A percentile compares a stretch with the other conserved stretches of the same genome.
Conservation (phyloP, 2,888 invertebrate genomes). For the Heteromyza rotundicornis region DNA sequence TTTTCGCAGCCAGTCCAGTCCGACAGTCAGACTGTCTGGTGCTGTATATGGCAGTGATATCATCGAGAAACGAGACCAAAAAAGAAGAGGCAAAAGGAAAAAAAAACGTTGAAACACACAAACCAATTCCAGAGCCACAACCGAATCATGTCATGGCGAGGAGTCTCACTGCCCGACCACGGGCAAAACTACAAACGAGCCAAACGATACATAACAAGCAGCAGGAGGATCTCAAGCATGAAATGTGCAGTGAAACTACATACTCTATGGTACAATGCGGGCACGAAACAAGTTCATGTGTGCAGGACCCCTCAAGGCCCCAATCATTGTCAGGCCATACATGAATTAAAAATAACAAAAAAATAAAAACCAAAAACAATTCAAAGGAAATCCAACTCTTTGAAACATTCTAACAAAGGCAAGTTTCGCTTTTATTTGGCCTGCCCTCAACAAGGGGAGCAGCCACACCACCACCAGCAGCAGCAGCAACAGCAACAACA, state of each 20-base stretch:
- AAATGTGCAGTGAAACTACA: not conserved
- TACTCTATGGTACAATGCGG: too few species aligned
- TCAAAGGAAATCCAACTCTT: conserved; percentile 19
- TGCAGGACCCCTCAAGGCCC: conserved; percentile 53
- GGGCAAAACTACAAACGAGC: too few species aligned
- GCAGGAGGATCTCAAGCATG: not conserved
- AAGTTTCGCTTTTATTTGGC: conserved; percentile 54
- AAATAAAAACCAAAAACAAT: conserved; percentile 9
- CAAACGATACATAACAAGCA: too few species aligned
- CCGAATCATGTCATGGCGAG: too few species aligned
- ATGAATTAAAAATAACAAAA: conserved; percentile 29
- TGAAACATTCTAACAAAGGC: conserved; percentile 35
- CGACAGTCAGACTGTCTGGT: conserved; percentile 33
- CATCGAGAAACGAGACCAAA: not conserved
- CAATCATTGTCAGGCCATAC: too few species aligned
- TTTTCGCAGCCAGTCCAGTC: too few species aligned
- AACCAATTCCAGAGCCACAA: too few species aligned
- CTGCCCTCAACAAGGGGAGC: too few species aligned
- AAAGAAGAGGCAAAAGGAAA: not conserved
- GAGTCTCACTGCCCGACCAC: not conserved
- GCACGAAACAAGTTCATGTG: not conserved
- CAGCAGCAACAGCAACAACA: conserved; percentile 9
- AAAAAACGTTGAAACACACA: not conserved
- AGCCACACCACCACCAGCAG: conserved; percentile 46
- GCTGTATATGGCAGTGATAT: conserved; percentile 17